These are phyloP conservation scores for Nephrotoma flavescens DNA, from an alignment of 2,888 invertebrate species.

Conservation along the genomic window DNA sequence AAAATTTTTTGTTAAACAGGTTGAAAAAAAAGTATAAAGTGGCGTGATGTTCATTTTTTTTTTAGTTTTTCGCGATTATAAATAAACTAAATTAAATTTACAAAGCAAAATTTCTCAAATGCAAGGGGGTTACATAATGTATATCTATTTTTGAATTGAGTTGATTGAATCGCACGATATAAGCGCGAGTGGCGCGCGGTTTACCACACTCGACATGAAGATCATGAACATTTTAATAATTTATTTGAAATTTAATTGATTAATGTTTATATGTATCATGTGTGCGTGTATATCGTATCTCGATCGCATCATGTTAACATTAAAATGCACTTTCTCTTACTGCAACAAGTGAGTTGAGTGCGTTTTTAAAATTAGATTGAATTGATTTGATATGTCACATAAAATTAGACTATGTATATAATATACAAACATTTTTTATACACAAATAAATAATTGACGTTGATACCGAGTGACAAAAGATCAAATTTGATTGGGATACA, in stretches of 20 bases:
- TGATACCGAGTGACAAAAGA: not conserved
- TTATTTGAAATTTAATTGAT: not conserved
- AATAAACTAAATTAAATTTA: not conserved
- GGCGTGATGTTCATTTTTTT: not conserved
- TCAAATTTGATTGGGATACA: not conserved
- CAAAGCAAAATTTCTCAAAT: not conserved
- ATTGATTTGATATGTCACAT: not conserved
- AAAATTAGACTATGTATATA: not conserved
- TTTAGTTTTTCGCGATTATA: not conserved
- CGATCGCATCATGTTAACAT: not conserved
- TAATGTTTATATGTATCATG: not conserved
- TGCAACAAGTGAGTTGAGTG: not conserved
- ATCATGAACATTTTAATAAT: not conserved
- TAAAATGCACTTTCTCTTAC: not conserved
- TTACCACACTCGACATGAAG: not conserved
- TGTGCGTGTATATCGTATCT: not conserved
- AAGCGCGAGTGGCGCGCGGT: not conserved
- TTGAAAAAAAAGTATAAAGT: not conserved
- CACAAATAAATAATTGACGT: not conserved
- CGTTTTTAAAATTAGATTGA: not conserved
- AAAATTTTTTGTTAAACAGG: not conserved
- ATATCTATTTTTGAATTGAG: not conserved
- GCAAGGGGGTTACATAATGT: not conserved
- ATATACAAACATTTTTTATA: not conserved
- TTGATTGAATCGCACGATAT: not conserved